A percentile compares a stretch with the other conserved stretches of the same genome.
phyloP scores from a whole-genome alignment of 2,113 vertebrate genomes.

The Pterocles gutturalis region DNA sequence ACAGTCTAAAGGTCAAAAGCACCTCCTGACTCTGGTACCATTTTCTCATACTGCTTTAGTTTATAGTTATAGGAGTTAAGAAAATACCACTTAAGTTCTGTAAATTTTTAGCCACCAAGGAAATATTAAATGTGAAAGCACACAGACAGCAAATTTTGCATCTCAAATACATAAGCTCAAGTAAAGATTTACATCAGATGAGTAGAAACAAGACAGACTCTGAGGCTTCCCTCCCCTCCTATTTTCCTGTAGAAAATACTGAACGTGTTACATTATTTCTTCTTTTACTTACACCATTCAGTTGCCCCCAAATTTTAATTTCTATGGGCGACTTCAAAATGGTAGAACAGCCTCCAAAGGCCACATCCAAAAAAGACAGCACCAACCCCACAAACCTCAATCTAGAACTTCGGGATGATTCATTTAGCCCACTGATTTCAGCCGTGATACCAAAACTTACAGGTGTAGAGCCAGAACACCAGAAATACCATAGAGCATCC shows the following conservation, averaged over 20 bases:
- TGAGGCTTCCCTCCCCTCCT: not conserved
- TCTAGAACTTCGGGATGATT: not conserved
- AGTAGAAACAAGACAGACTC: not conserved
- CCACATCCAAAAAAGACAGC: not conserved
- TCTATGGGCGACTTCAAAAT: not conserved
- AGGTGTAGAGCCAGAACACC: not conserved
- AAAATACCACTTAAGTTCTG: not conserved
- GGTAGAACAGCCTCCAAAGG: not conserved
- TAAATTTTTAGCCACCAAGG: not conserved
- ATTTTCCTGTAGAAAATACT: not conserved
- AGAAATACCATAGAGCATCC: not conserved
- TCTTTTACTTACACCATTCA: not conserved
- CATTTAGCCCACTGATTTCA: not conserved
- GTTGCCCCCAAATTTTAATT: not conserved
- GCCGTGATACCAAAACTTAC: not conserved
- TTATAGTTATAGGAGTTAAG: not conserved
- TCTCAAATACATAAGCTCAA: not conserved
- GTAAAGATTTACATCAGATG: not conserved
- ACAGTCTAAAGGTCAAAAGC: not conserved
- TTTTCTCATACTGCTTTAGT: not conserved
- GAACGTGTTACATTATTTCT: not conserved
- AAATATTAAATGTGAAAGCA: not conserved
- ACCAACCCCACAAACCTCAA: not conserved
- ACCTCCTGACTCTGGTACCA: not conserved
- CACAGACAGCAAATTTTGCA: not conserved